Evolutionary conservation across 2,113 vertebrate genomes (phyloP).

Genomic region (Lagopus muta): DNA sequence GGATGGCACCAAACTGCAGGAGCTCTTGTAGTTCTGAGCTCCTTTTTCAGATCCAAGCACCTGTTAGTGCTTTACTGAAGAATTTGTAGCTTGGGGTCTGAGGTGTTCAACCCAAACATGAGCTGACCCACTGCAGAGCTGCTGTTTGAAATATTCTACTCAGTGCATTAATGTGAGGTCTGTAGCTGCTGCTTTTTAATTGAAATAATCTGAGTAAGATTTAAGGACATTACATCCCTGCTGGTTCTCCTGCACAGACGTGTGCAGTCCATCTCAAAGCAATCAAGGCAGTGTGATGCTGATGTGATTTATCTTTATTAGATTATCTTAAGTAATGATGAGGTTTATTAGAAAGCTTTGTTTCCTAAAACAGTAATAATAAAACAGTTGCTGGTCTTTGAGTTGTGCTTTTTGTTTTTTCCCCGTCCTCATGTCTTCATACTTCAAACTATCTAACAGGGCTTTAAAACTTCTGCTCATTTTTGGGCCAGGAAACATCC

Average conservation of each 20-base stretch:
- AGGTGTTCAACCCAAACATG: neutral
- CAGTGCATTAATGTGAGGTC: neutral
- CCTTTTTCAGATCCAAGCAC: neutral
- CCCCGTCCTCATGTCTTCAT: neutral
- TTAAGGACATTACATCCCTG: neutral
- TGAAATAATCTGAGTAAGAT: neutral
- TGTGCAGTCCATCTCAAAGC: neutral
- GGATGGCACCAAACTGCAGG: neutral
- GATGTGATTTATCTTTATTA: neutral
- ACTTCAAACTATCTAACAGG: neutral
- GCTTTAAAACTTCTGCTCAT: neutral
- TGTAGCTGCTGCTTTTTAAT: neutral
- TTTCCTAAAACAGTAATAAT: neutral
- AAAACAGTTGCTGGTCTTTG: neutral
- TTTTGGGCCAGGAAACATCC: neutral
- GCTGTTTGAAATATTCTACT: neutral
- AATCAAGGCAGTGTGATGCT: neutral
- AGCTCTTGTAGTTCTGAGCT: neutral
- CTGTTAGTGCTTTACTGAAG: neutral
- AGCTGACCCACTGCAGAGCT: neutral
- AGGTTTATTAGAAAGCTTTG: neutral
- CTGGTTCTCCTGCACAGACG: neutral
- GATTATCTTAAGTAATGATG: neutral
- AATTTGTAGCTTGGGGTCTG: neutral
- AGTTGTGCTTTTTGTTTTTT: neutral